phyloP scores from a whole-genome alignment of 2,113 vertebrate species.

The Anarrhichthys ocellatus region DNA sequence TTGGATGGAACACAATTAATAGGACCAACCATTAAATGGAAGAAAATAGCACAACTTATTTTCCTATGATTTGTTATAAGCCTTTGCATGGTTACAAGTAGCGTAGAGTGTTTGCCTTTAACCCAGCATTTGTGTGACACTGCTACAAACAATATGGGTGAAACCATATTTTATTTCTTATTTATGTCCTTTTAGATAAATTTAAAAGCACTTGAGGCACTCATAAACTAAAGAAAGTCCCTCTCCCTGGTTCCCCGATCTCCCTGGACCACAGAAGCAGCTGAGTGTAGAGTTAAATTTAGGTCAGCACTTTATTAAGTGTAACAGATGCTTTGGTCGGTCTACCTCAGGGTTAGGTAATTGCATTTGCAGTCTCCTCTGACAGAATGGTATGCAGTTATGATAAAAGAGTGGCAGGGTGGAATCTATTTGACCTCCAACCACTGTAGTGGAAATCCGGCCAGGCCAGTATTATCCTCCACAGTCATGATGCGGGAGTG shows the following conservation, averaged over 20 bases:
- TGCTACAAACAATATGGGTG: background rate
- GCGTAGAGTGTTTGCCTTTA: background rate
- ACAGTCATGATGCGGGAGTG: slow-evolving; percentile 31
- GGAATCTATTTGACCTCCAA: slow-evolving; percentile 78
- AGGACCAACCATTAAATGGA: background rate
- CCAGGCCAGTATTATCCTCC: slow-evolving; percentile 52
- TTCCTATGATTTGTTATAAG: background rate
- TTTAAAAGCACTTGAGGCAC: slow-evolving; percentile 29
- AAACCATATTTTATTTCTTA: slow-evolving; percentile 2
- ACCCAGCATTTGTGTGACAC: background rate
- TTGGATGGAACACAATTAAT: background rate
- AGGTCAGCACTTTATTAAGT: slow-evolving; percentile 80
- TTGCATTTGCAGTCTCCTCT: slow-evolving; percentile 75
- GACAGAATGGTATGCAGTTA: slow-evolving; percentile 76
- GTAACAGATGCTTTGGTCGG: slow-evolving; percentile 74
- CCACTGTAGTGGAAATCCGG: slow-evolving; percentile 45
- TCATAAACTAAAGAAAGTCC: slow-evolving; percentile 29
- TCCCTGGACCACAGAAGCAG: slow-evolving; percentile 43
- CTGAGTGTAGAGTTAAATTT: slow-evolving; percentile 71
- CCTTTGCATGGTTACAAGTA: background rate
- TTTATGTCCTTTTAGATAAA: slow-evolving; percentile 14
- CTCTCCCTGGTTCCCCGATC: slow-evolving; percentile 22
- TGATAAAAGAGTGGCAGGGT: slow-evolving; percentile 77
- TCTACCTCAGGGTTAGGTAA: slow-evolving; percentile 67
- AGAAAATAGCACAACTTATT: background rate